Base-by-base conservation (phyloP, 1,140 invertebrate genomes). In the Hesperophylax magnus region DNA sequence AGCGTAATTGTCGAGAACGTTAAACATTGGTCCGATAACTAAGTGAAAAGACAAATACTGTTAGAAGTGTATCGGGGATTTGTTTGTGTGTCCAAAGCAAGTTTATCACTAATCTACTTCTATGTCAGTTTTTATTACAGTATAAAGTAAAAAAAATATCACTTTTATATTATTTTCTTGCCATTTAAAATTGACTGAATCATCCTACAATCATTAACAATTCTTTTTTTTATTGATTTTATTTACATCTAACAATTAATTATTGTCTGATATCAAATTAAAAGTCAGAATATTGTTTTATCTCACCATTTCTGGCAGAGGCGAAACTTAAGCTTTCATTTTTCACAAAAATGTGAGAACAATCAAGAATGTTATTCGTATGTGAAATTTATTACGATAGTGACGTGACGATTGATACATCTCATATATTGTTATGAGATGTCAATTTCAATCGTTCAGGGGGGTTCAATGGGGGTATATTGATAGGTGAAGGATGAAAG, bases 11-110 rank as follows among this genome's bases (percentile, higher is more conserved):
- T 63, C 6, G 75, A 77, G 18, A 61, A 54, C 17, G n/a, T 78
- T 54, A 78, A 63, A 24, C 27, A 71, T 34, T 60, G 77, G 77
- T 31, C 63, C 1, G 77, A 79, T 18, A 79, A 65, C 52, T 79
- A 27, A 79, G 53, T 11, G 34, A 34, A 7, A 0, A 34, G 8
- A 34, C 7, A 8, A 34, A 34, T 6, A 0, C 34, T 8, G 34
- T 7, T 8, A 34, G 34, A 34, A 34, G 34, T 8, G 34, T 34
- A 8, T 6, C 7, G 4, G 3, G 34, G 7, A 8, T 6, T 3
- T 34, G 34, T 34, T 8, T 8, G 7, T 34, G 3, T 34, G 5
- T 8, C 34, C 7, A 6, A 34, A 34, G 34, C 8, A 31, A 31
- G 6, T 6, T 31, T 31, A 31, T 31, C 6, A 31, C 27, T 31